Evolutionary conservation across 1,140 invertebrate genomes (phyloP).

Genomic region (Philaenus spumarius): DNA sequence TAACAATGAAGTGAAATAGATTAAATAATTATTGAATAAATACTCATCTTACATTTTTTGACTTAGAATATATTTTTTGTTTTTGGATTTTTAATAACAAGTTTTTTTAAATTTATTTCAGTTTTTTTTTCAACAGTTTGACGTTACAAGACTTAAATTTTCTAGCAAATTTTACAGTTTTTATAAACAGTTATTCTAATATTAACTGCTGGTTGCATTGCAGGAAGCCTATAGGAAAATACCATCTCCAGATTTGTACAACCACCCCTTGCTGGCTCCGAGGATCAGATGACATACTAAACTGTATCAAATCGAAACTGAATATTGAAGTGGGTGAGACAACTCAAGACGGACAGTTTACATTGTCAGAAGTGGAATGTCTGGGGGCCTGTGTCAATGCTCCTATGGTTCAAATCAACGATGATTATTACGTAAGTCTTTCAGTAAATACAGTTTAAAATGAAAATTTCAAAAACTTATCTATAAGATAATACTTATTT

Average conservation of each 20-base stretch:
- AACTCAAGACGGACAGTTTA: slow-evolving; percentile 86
- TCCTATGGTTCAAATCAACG: slow-evolving; percentile 98
- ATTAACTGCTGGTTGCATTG: slow-evolving; percentile 46
- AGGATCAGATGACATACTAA: slow-evolving; percentile 86
- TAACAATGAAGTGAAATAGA: too few species aligned
- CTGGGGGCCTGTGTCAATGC: slow-evolving; percentile 99
- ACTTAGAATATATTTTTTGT: too few species aligned
- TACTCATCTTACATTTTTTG: too few species aligned
- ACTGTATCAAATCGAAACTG: slow-evolving; percentile 75
- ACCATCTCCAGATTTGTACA: slow-evolving; percentile 95
- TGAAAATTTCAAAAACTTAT: background rate
- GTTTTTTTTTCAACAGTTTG: too few species aligned
- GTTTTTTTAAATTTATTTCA: too few species aligned
- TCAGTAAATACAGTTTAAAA: background rate
- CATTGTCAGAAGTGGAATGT: slow-evolving; percentile 95
- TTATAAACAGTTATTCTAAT: too few species aligned
- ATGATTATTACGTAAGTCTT: slow-evolving; percentile 91
- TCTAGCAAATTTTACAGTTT: too few species aligned
- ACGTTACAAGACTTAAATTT: too few species aligned
- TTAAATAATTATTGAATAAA: too few species aligned
- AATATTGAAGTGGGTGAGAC: slow-evolving; percentile 79
- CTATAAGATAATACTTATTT: slow-evolving; percentile 4
- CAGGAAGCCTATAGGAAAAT: slow-evolving; percentile 91
- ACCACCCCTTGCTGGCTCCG: slow-evolving; percentile 98
- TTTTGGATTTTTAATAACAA: too few species aligned